phyloP scores from a whole-genome alignment of 1,140 invertebrate species.

The Oedothorax gibbosus region DNA sequence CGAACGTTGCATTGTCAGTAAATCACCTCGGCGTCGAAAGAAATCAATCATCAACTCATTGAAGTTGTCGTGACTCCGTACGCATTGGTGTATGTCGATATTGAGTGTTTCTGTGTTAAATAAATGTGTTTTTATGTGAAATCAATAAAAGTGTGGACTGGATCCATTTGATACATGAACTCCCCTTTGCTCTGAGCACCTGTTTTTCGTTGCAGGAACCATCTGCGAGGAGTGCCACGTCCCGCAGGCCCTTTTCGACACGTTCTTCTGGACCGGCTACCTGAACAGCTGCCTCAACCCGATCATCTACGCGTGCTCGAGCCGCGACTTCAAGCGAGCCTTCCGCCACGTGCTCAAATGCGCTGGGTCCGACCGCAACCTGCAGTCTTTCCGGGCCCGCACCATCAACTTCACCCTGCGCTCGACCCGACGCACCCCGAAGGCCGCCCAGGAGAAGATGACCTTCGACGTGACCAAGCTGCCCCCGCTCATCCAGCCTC shows the following conservation, averaged over 20 bases:
- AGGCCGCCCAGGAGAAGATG: constrained; percentile 30
- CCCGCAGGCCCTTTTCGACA: constrained; percentile 70
- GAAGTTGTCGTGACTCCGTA: too few species aligned
- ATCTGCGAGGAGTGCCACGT: constrained; percentile 70
- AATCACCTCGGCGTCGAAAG: too few species aligned
- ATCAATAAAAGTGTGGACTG: too few species aligned
- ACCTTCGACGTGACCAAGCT: constrained; percentile 54
- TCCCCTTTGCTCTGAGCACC: not conserved
- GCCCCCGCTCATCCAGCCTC: constrained; percentile 46
- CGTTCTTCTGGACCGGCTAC: constrained; percentile 79
- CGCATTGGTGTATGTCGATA: too few species aligned
- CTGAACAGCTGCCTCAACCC: constrained; percentile 80
- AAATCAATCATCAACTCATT: too few species aligned
- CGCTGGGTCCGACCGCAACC: constrained; percentile 49
- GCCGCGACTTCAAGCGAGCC: constrained; percentile 73
- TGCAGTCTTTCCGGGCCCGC: constrained; percentile 52
- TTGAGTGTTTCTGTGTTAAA: too few species aligned
- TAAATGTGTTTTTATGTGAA: too few species aligned
- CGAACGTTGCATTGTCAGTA: too few species aligned
- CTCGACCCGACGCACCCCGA: constrained; percentile 28
- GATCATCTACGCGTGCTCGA: constrained; percentile 76
- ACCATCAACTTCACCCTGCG: constrained; percentile 61
- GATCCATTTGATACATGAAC: too few species aligned
- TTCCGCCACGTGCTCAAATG: constrained; percentile 70
- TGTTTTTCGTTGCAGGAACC: constrained; percentile 67